Conservation (phyloP, 1,140 invertebrate genomes). For the Prorops nasuta region DNA sequence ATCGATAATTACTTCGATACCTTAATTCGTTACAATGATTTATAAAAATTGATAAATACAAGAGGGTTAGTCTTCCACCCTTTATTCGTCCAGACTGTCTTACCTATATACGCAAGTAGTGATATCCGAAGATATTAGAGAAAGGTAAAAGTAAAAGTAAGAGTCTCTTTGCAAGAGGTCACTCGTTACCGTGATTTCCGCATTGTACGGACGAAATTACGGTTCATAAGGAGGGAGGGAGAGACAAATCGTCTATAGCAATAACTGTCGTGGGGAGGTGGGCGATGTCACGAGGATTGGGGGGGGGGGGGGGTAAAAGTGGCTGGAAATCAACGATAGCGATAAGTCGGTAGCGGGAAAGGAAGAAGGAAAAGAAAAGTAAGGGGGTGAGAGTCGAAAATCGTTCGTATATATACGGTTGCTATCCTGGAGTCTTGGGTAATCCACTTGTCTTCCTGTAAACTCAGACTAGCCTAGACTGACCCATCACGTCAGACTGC, state of each 20-base stretch:
- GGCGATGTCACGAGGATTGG: background rate
- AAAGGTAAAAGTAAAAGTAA: no score
- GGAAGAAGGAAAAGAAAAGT: conserved; percentile 19
- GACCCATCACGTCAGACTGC: conserved; percentile 39
- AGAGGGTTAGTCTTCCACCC: no score
- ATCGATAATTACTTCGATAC: no score
- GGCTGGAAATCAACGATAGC: conserved; percentile 13
- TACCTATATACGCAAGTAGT: no score
- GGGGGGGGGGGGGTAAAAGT: conserved; percentile 17
- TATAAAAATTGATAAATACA: no score
- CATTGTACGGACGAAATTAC: background rate
- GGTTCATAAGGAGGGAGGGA: background rate
- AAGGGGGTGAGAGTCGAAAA: background rate
- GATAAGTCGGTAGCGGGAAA: conserved; percentile 13
- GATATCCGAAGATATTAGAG: no score
- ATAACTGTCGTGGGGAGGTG: conserved; percentile 19
- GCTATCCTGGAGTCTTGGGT: no score
- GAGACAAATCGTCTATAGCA: conserved; percentile 23
- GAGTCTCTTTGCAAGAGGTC: no score
- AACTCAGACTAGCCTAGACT: conserved; percentile 27
- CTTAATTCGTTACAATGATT: no score
- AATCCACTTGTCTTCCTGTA: conserved; percentile 36
- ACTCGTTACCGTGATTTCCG: conserved; percentile 9
- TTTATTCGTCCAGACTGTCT: no score
- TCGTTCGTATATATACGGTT: background rate